A percentile compares a stretch with the other conserved stretches of the same genome.
phyloP scores from a whole-genome alignment of 2,797 vertebrate species.

The Trematomus bernacchii region DNA sequence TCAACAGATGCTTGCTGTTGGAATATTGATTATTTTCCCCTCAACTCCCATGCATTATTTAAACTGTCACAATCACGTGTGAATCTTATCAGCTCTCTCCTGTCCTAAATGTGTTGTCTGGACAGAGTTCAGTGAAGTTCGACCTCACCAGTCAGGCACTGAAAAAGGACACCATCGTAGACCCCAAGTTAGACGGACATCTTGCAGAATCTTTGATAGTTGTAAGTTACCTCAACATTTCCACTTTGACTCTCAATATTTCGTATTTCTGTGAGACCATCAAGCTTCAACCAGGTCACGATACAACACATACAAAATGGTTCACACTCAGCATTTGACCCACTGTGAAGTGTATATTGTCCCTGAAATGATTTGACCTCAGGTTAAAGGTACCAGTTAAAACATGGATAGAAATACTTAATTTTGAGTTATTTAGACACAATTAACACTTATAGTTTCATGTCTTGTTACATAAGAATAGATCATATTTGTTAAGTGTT shows the following conservation, averaged over 20 bases:
- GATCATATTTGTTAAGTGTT: too few relatives aligned
- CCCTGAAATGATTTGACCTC: neutral
- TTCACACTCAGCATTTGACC: neutral
- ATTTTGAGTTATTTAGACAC: too few relatives aligned
- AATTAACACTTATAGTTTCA: too few relatives aligned
- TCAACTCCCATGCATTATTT: neutral
- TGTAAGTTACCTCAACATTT: slow-evolving; percentile 57
- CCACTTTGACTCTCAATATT: too few relatives aligned
- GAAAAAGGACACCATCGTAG: slow-evolving; percentile 48
- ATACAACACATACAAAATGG: too few relatives aligned
- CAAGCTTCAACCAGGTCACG: too few relatives aligned
- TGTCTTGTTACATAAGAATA: too few relatives aligned
- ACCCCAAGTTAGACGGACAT: slow-evolving; percentile 45
- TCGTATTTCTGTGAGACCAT: too few relatives aligned
- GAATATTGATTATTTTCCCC: too few relatives aligned
- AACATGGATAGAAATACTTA: too few relatives aligned
- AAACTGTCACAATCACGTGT: neutral
- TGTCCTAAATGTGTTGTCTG: neutral
- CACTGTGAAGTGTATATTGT: neutral
- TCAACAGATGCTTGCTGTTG: neutral
- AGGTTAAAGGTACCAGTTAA: neutral
- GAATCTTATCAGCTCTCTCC: neutral
- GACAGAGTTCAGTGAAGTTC: slow-evolving; percentile 76
- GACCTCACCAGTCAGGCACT: slow-evolving; percentile 53
- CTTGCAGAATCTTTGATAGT: slow-evolving; percentile 34